phyloP scores from a whole-genome alignment of 2,888 invertebrate genomes.

The Stenichneumon culpator region DNA sequence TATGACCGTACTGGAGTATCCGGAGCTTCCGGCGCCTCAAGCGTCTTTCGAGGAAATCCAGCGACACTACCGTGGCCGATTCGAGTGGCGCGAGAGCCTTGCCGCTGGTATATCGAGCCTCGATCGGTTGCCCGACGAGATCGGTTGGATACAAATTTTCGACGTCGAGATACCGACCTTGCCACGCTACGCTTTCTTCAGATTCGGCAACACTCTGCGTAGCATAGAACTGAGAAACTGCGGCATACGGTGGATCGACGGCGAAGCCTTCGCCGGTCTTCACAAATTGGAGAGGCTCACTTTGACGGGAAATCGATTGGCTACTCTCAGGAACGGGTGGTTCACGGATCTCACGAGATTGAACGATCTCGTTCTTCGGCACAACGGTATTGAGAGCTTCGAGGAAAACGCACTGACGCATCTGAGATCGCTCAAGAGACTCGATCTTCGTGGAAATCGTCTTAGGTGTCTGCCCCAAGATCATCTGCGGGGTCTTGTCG shows the following conservation, averaged over 20 bases:
- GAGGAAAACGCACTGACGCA: slow-evolving; percentile 71
- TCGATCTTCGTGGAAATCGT: slow-evolving; percentile 74
- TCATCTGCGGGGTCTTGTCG: slow-evolving; percentile 67
- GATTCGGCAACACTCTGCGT: slow-evolving; percentile 78
- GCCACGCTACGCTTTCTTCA: slow-evolving; percentile 76
- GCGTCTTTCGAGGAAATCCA: slow-evolving; percentile 10
- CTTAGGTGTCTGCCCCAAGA: slow-evolving; percentile 73
- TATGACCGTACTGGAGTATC: slow-evolving; percentile 75
- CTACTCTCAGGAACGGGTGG: slow-evolving; percentile 71
- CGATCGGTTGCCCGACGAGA: slow-evolving; percentile 75
- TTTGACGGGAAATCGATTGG: slow-evolving; percentile 73
- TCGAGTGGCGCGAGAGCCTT: slow-evolving; percentile 67
- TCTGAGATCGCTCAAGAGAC: slow-evolving; percentile 69
- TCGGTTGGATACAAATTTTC: slow-evolving; percentile 74
- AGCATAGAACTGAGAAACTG: slow-evolving; percentile 76
- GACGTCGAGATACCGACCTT: slow-evolving; percentile 71
- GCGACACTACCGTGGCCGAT: slow-evolving; percentile 44
- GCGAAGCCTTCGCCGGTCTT: slow-evolving; percentile 77
- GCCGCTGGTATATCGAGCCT: slow-evolving; percentile 61
- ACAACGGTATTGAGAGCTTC: slow-evolving; percentile 72
- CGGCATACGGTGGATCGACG: slow-evolving; percentile 72
- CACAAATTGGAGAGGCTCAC: slow-evolving; percentile 75
- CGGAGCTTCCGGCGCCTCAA: slow-evolving; percentile 63
- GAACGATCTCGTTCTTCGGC: slow-evolving; percentile 72
- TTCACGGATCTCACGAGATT: slow-evolving; percentile 75